phyloP scores from a whole-genome alignment of 23 tunicate species.

The Ciona savignyi region DNA sequence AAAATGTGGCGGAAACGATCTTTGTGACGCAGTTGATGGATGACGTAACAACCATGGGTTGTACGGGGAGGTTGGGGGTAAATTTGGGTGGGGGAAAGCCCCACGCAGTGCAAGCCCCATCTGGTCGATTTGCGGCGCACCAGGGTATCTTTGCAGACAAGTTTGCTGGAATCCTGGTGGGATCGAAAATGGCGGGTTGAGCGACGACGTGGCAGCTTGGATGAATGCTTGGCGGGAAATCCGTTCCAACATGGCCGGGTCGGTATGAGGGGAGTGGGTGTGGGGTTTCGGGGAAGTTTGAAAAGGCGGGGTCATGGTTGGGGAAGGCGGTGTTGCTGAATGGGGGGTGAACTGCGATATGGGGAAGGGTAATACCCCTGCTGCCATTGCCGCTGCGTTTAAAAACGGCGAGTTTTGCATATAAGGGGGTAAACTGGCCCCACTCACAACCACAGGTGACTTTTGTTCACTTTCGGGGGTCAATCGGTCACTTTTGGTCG shows the following conservation, averaged over 20 bases:
- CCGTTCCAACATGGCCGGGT: conserved; percentile 30
- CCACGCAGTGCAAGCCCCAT: conserved; percentile 8
- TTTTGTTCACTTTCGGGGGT: background rate
- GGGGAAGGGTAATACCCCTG: conserved; percentile 31
- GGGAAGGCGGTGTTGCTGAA: conserved; percentile 4
- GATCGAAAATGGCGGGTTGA: conserved; percentile 3
- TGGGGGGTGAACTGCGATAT: background rate
- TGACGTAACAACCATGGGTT: conserved; percentile 26
- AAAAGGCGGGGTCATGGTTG: conserved; percentile 18
- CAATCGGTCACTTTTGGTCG: background rate
- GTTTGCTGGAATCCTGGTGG: conserved; percentile 5
- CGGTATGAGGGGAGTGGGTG: conserved; percentile 6
- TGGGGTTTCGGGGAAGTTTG: conserved; percentile 5
- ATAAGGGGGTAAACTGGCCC: background rate
- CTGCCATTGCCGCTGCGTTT: conserved; percentile 31
- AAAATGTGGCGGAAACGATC: conserved; percentile 28
- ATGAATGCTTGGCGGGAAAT: conserved; percentile 27
- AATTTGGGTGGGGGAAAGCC: conserved; percentile 15
- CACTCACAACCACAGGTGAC: background rate
- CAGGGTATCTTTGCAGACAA: conserved; percentile 11
- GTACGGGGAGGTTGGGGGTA: conserved; percentile 17
- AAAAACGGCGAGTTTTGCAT: conserved; percentile 6
- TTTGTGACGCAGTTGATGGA: background rate
- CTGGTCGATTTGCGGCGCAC: conserved; percentile 2
- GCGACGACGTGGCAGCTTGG: conserved; percentile 51